phyloP scores from a whole-genome alignment of 2,888 invertebrate genomes.

The Sesia apiformis region DNA sequence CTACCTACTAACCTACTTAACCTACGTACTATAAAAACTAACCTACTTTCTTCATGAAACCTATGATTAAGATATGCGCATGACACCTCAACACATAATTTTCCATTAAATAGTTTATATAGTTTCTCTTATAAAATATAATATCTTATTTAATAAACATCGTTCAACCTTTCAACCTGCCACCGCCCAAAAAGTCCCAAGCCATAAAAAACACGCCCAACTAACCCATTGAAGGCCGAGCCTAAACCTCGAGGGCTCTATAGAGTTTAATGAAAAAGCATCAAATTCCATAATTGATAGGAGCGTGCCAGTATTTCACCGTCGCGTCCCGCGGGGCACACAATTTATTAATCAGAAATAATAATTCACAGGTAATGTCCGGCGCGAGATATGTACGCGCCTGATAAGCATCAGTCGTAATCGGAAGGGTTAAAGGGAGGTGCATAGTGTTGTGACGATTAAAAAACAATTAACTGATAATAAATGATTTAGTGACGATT shows the following conservation, averaged over 20 bases:
- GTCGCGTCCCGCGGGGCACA: slow-evolving; percentile 44
- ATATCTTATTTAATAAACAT: neutral
- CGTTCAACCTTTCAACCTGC: neutral
- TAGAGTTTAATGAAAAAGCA: slow-evolving; percentile 66
- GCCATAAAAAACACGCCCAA: slow-evolving; percentile 20
- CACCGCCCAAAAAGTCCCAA: neutral
- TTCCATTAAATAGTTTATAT: too few species aligned
- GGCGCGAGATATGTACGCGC: slow-evolving; percentile 7
- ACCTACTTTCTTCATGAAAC: too few species aligned
- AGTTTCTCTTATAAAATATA: too few species aligned
- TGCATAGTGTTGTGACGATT: neutral
- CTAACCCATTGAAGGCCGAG: slow-evolving; percentile 35
- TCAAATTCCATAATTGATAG: slow-evolving; percentile 68
- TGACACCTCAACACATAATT: too few species aligned
- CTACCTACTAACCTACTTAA: too few species aligned
- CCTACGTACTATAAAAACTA: too few species aligned
- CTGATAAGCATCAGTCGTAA: slow-evolving; percentile 39
- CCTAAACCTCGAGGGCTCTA: slow-evolving; percentile 38
- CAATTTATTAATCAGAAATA: slow-evolving; percentile 75
- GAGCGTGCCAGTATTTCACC: slow-evolving; percentile 39
- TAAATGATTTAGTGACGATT: too few species aligned
- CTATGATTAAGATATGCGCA: too few species aligned
- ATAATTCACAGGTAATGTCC: slow-evolving; percentile 70
- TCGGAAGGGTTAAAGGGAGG: slow-evolving; percentile 41
- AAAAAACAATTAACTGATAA: too few species aligned